Evolutionary conservation across 2,113 vertebrate genomes (phyloP).

Genomic region (human): DNA sequence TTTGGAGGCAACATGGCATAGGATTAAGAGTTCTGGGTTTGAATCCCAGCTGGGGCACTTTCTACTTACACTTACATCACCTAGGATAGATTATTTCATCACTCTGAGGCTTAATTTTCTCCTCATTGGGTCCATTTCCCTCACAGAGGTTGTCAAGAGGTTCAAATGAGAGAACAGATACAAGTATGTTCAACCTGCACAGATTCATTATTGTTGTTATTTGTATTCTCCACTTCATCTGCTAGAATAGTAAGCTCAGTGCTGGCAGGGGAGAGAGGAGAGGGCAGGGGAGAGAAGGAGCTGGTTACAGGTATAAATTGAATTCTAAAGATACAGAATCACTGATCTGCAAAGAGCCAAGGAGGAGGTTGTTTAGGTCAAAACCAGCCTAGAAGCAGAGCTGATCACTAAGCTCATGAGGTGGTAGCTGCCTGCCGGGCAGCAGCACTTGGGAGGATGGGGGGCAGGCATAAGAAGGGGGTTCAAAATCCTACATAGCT

Average conservation of each 20-base stretch:
- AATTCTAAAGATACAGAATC: constrained; percentile 34
- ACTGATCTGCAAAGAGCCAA: background rate
- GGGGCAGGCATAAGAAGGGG: background rate
- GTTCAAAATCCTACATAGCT: background rate
- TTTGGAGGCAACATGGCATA: background rate
- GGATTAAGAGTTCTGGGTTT: background rate
- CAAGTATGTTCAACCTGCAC: background rate
- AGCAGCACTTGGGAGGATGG: background rate
- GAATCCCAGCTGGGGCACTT: background rate
- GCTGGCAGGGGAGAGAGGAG: background rate
- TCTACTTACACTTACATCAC: background rate
- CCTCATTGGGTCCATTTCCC: background rate
- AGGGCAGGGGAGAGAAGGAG: background rate
- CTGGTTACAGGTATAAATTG: background rate
- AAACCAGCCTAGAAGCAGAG: background rate
- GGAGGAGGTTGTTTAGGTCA: constrained; percentile 12
- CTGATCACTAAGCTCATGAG: background rate
- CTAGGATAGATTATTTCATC: background rate
- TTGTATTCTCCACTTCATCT: background rate
- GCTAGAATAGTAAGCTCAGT: background rate
- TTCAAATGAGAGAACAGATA: background rate
- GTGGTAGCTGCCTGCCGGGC: background rate
- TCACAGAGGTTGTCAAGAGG: background rate
- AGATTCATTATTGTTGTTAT: background rate
- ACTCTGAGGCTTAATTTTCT: background rate